Conservation (phyloP, 2,888 invertebrate genomes). For the Spilarctia lutea region DNA sequence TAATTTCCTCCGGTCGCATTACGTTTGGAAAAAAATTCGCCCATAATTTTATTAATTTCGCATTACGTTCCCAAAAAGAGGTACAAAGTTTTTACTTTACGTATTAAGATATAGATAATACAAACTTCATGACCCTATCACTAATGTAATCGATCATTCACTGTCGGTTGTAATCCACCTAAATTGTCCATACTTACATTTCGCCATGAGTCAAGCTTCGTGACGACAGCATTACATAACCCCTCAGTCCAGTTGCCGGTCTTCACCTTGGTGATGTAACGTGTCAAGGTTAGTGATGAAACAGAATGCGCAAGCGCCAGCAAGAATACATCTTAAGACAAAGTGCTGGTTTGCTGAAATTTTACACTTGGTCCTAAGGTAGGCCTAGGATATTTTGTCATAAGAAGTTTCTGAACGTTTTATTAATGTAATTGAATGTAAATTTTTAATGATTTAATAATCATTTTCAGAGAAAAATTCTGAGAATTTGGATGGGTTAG, state of each 20-base stretch:
- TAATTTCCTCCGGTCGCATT: too few relatives aligned
- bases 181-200: constrained; percentile 11
- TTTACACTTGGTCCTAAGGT: background rate
- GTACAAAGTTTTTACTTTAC: too few relatives aligned
- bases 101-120: background rate
- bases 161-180: background rate
- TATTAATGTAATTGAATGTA: too few relatives aligned
- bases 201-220: constrained; percentile 13
- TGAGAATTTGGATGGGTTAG: too few relatives aligned
- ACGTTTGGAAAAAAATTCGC: background rate
- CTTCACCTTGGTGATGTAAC: constrained; percentile 68
- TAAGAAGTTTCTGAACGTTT: background rate
- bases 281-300: constrained; percentile 56
- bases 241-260: constrained; percentile 60
- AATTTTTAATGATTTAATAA: too few relatives aligned
- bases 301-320: constrained; percentile 21
- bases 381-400: too few relatives aligned
- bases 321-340: constrained; percentile 11
- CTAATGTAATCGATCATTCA: background rate
- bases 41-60: too few relatives aligned
- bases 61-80: background rate
- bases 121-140: background rate
- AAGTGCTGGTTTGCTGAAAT: background rate
- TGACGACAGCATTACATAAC: constrained; percentile 57
- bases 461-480: too few relatives aligned